phyloP scores from a whole-genome alignment of 2,113 vertebrate species.

The Pangasianodon hypophthalmus region DNA sequence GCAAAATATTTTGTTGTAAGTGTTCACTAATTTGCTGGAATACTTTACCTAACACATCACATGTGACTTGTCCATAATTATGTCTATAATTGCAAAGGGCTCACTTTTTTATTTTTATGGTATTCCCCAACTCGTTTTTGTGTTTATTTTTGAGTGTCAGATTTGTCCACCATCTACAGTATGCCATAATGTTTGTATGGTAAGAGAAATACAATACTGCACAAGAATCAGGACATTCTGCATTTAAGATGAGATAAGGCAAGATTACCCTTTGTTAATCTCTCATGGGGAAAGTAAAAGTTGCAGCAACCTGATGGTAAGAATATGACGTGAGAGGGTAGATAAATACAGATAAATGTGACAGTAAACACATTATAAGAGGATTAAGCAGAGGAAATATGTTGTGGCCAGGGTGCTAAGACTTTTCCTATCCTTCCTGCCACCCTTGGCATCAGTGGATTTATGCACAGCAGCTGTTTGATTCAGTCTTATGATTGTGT shows the following conservation, averaged over 20 bases:
- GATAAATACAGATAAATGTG: background rate
- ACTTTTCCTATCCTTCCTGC: conserved; percentile 12
- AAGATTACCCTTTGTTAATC: background rate
- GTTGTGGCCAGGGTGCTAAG: background rate
- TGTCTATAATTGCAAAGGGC: background rate
- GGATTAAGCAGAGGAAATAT: conserved; percentile 14
- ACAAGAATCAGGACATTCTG: background rate
- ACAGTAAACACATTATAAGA: background rate
- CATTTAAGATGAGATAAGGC: conserved; percentile 20
- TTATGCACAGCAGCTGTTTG: background rate
- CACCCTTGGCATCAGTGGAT: background rate
- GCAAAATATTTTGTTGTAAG: background rate
- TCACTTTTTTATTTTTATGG: background rate
- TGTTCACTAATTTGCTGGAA: background rate
- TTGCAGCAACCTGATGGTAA: background rate
- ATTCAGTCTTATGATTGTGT: background rate
- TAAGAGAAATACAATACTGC: background rate
- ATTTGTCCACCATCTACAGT: background rate
- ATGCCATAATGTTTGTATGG: background rate
- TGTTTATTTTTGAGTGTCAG: background rate
- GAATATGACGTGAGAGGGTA: background rate
- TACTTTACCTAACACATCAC: background rate
- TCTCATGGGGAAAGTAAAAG: background rate
- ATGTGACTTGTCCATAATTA: background rate
- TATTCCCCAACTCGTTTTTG: background rate